Evolutionary conservation across 2,113 vertebrate genomes (phyloP).

Genomic region (Oxygymnocypris stewartii): DNA sequence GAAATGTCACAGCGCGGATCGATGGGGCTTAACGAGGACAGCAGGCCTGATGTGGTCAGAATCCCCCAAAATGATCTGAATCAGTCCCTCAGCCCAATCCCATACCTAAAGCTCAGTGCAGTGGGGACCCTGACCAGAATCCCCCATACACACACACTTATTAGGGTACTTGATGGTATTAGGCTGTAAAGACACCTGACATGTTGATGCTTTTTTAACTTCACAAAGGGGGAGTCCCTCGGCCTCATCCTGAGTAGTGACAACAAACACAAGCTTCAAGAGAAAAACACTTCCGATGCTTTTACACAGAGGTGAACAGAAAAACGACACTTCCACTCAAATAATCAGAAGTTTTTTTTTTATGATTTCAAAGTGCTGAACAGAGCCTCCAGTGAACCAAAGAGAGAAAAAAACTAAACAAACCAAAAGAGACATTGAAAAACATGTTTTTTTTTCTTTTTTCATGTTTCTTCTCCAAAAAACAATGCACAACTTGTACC

Average conservation of each 20-base stretch:
- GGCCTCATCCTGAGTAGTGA: constrained; percentile 11
- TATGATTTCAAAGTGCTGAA: constrained; percentile 85
- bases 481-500: constrained; percentile 81
- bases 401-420: constrained; percentile 71
- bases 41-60: constrained; percentile 73
- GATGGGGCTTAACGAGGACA: constrained; percentile 78
- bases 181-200: background rate
- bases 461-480: constrained; percentile 72
- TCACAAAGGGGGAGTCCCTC: constrained; percentile 30
- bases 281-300: constrained; percentile 40
- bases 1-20: constrained; percentile 78
- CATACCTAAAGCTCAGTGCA: constrained; percentile 52
- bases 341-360: constrained; percentile 78
- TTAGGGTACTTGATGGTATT: background rate
- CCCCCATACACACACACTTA: background rate
- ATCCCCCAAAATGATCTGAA: constrained; percentile 57
- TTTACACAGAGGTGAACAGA: constrained; percentile 51
- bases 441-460: constrained; percentile 69
- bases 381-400: constrained; percentile 83
- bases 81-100: constrained; percentile 58
- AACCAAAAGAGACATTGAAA: constrained; percentile 77
- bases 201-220: background rate
- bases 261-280: constrained; percentile 27
- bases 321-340: constrained; percentile 68
- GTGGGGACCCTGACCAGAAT: constrained; percentile 25